Evolutionary conservation across 2,113 vertebrate species (phyloP).

Genomic region (Atractosteus spatula): DNA sequence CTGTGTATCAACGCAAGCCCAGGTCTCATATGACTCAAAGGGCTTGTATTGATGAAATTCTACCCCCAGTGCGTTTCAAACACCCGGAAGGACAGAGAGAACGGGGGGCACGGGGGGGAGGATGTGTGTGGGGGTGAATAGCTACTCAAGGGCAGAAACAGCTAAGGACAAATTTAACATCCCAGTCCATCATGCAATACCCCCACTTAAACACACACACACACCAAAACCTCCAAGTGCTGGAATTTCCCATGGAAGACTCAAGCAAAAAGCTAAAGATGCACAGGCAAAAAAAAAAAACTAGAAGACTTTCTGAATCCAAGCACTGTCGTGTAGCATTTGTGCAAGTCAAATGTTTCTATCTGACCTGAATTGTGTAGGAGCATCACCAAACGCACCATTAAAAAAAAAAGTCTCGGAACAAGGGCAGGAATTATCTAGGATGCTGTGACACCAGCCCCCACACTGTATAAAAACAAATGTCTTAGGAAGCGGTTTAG

Average conservation of each 20-base stretch:
- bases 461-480: slow-evolving; percentile 5
- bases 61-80: slow-evolving; percentile 68
- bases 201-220: slow-evolving; percentile 43
- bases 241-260: too few relatives aligned
- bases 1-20: slow-evolving; percentile 50
- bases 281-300: slow-evolving; percentile 37
- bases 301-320: slow-evolving; percentile 31
- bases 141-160: slow-evolving; percentile 72
- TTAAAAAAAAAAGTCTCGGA: slow-evolving; percentile 62
- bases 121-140: slow-evolving; percentile 35
- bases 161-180: slow-evolving; percentile 74
- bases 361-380: slow-evolving; percentile 72
- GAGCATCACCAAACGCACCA: slow-evolving; percentile 61
- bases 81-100: slow-evolving; percentile 63
- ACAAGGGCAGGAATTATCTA: slow-evolving; percentile 57
- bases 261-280: slow-evolving; percentile 10
- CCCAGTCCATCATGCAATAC: slow-evolving; percentile 50
- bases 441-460: slow-evolving; percentile 54
- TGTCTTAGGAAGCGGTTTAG: too few relatives aligned
- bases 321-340: slow-evolving; percentile 56
- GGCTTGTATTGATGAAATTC: slow-evolving; percentile 65
- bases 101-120: slow-evolving; percentile 20
- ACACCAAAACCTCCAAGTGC: neutral
- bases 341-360: slow-evolving; percentile 61
- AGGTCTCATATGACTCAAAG: slow-evolving; percentile 54